phyloP scores from a whole-genome alignment of 2,888 invertebrate genomes.

The Bhutanitis thaidina region DNA sequence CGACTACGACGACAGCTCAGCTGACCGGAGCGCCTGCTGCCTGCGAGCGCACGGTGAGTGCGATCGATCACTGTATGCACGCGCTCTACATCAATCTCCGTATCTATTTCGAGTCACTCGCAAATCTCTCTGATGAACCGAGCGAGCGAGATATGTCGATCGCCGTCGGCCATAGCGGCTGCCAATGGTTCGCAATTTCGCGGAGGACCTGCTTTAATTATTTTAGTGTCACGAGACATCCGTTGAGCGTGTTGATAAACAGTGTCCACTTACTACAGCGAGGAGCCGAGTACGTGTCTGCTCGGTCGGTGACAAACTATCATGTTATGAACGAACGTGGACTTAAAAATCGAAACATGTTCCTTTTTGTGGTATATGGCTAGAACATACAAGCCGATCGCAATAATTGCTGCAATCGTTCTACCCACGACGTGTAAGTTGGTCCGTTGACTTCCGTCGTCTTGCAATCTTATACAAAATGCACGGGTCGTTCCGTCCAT shows the following conservation, averaged over 20 bases:
- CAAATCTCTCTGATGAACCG: slow-evolving; percentile 36
- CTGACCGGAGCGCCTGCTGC: slow-evolving; percentile 61
- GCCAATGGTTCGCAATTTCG: slow-evolving; percentile 45
- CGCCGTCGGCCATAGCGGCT: slow-evolving; percentile 23
- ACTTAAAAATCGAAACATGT: slow-evolving; percentile 44
- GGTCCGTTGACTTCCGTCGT: slow-evolving; percentile 57
- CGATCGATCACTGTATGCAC: slow-evolving; percentile 64
- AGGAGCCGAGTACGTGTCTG: slow-evolving; percentile 12
- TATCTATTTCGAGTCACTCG: slow-evolving; percentile 73
- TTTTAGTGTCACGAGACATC: slow-evolving; percentile 46
- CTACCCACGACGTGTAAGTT: slow-evolving; percentile 25
- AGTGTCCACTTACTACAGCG: slow-evolving; percentile 61
- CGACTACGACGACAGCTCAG: slow-evolving; percentile 55
- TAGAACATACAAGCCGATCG: slow-evolving; percentile 18
- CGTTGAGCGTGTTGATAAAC: slow-evolving; percentile 67
- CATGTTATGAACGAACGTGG: slow-evolving; percentile 47
- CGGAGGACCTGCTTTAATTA: slow-evolving; percentile 44
- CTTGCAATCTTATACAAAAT: slow-evolving; percentile 51
- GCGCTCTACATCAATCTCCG: slow-evolving; percentile 40
- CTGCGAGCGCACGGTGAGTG: slow-evolving; percentile 76
- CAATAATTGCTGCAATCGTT: slow-evolving; percentile 16
- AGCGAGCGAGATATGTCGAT: slow-evolving; percentile 32
- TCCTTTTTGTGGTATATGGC: slow-evolving; percentile 28
- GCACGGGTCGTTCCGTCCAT: slow-evolving; percentile 30
- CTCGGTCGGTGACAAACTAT: slow-evolving; percentile 30